Conservation (phyloP, 2,113 vertebrate species). For the Noctilio leporinus region DNA sequence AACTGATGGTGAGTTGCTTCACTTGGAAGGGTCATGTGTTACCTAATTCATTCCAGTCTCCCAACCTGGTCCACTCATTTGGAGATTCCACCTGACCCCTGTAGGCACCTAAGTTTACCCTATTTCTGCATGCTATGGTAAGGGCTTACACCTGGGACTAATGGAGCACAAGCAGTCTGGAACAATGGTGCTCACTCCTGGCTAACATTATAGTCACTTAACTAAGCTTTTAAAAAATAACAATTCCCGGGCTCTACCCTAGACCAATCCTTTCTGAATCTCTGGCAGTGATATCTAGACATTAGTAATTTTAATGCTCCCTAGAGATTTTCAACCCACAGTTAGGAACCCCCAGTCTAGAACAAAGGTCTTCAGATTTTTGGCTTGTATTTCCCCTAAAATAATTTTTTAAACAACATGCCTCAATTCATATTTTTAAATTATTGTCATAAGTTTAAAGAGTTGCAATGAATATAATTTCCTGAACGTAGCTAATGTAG, state of each 20-base stretch:
- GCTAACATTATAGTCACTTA: neutral
- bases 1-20: neutral
- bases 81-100: neutral
- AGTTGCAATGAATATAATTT: neutral
- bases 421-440: neutral
- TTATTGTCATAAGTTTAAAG: neutral
- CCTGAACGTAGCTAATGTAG: neutral
- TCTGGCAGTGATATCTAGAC: neutral
- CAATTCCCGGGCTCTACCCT: neutral
- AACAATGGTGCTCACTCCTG: neutral
- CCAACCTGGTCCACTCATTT: neutral
- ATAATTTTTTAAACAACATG: neutral
- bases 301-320: neutral
- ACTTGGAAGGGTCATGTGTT: neutral
- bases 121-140: neutral
- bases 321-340: neutral
- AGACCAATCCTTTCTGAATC: neutral
- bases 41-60: neutral
- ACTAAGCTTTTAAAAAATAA: neutral
- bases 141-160: neutral
- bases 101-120: no score
- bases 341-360: neutral
- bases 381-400: neutral
- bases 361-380: neutral
- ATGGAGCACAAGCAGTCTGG: neutral